Evolutionary conservation across 2,113 vertebrate genomes (phyloP).

Genomic region (Glareola pratincola): DNA sequence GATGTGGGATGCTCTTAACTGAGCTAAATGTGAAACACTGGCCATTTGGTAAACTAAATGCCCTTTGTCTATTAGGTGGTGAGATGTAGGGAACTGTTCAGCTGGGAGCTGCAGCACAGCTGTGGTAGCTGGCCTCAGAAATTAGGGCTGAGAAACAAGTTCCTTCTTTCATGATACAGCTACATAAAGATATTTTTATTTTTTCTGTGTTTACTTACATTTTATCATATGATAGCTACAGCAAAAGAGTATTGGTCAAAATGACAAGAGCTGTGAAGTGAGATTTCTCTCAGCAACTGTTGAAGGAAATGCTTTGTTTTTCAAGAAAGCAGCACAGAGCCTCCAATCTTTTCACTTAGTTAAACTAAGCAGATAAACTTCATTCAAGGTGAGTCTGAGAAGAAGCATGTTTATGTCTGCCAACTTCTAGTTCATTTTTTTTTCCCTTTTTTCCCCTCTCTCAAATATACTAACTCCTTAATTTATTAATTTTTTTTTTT

Average conservation of each 20-base stretch:
- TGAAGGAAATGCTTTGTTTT: neutral
- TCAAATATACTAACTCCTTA: neutral
- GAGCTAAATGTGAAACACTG: neutral
- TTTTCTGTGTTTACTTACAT: neutral
- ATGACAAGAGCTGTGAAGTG: neutral
- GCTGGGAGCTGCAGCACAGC: slow-evolving; percentile 23
- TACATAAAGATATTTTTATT: neutral
- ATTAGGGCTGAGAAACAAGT: neutral
- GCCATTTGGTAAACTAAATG: neutral
- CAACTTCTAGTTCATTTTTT: neutral
- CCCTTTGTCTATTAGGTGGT: neutral
- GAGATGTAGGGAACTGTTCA: neutral
- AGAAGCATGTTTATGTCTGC: neutral
- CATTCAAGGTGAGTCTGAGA: neutral
- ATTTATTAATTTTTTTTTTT: neutral
- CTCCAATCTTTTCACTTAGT: neutral
- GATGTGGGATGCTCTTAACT: neutral
- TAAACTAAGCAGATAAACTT: neutral
- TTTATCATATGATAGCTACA: neutral
- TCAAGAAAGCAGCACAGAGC: neutral
- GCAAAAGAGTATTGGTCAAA: neutral
- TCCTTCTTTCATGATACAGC: neutral
- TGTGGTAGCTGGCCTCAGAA: neutral
- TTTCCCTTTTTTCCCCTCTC: no score
- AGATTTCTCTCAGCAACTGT: neutral